These are phyloP conservation scores for Callorhinus ursinus DNA, from an alignment of 2,113 vertebrate genomes.

Conservation along the genomic window DNA sequence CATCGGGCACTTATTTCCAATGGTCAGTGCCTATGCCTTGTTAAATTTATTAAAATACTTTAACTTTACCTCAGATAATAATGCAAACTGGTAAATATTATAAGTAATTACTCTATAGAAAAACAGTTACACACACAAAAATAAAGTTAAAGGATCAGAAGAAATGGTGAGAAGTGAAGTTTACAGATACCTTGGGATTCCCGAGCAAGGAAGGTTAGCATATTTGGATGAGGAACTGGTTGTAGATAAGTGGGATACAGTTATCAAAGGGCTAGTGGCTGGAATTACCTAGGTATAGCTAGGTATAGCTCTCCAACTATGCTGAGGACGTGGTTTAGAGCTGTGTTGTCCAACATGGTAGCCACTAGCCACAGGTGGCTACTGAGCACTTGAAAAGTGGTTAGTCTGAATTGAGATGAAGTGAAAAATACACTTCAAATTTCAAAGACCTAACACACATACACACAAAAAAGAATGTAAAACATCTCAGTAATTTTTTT, in stretches of 20 bases:
- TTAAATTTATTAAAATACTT: neutral
- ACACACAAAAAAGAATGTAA: neutral
- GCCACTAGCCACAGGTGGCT: neutral
- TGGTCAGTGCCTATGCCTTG: neutral
- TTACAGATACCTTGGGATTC: neutral
- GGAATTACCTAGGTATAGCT: neutral
- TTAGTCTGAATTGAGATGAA: neutral
- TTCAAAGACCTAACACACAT: constrained; percentile 31
- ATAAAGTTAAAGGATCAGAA: neutral
- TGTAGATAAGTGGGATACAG: neutral
- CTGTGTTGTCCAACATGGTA: neutral
- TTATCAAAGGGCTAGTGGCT: constrained; percentile 4
- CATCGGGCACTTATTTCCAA: neutral
- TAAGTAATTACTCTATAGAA: neutral
- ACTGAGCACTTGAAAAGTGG: neutral
- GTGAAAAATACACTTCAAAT: constrained; percentile 28
- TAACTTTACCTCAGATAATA: neutral
- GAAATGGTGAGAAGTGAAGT: neutral
- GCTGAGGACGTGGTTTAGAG: neutral
- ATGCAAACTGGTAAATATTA: neutral
- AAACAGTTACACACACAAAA: neutral
- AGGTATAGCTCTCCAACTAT: neutral
- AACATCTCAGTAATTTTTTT: neutral
- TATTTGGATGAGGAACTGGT: constrained; percentile 26
- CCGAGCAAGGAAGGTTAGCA: neutral